Evolutionary conservation across 2,113 vertebrate species (phyloP), one percentile per base, ranked within the genome.

Genomic region (Coturnix japonica): DNA sequence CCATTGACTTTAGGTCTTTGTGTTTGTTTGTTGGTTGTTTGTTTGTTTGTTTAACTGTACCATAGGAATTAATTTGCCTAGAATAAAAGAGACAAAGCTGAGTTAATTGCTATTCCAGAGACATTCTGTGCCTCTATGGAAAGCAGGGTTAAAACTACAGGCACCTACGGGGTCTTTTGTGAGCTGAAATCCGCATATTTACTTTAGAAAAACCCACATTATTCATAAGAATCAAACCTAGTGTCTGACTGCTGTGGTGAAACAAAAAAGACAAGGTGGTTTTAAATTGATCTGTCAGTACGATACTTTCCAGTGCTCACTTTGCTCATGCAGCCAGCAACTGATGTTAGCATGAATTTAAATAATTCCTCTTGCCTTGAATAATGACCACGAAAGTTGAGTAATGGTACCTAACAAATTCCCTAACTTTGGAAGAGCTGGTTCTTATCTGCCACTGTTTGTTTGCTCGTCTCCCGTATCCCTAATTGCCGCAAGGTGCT

Each of bases 241-340:
- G 75, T 61, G 67, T 61, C 85, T 91, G 79, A 79, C 92, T 93
- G 39, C 81, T 92, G 47, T 0, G 14, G 47, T 81, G 84, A 91
- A 96, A 82, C 87, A 71, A 72, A 93, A 56, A 54, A 90, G 90
- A 93, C 93, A 93, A 71, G 93, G 56, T 25, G 87, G 71, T 82
- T 96, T 89, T 91, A 93, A 96, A 96, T 91, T 93, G 90, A 87
- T 94, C 92, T 91, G 94, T 96, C 91, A 85, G 72, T 81, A 22
- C 20, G 87, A 85, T 80, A 57, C 87, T 94, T 95, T 81, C 78
- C 89, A 89, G 76, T 20, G 76, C 69, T 92, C 82, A 61, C 92
- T 87, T 91, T 78, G 77, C 90, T 76, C 85, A 31, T 81, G 86
- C 74, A 93, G 82, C 54, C 90, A 95, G 86, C 91, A 93, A 93